Evolutionary conservation across 1,140 invertebrate genomes (phyloP).

Genomic region (Caenorhabditis remanei): DNA sequence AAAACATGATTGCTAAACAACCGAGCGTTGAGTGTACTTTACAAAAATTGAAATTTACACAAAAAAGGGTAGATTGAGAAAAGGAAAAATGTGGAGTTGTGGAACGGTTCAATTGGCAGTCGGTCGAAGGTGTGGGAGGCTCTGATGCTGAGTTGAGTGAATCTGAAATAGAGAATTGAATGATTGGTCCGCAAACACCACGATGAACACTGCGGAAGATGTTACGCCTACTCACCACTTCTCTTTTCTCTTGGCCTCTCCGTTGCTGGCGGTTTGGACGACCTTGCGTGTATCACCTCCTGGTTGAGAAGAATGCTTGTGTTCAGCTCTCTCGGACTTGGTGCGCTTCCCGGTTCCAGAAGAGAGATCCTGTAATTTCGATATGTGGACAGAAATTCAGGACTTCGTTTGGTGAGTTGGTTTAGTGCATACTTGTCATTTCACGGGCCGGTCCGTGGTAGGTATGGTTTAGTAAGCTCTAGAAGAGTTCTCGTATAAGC

Average conservation of each 20-base stretch:
- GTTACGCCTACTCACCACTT: neutral
- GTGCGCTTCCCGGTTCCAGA: slow-evolving; percentile 32
- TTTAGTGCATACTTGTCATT: too few relatives aligned
- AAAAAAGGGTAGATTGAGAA: neutral
- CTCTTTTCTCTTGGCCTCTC: slow-evolving; percentile 45
- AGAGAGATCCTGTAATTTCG: slow-evolving; percentile 25
- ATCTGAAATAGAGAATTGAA: neutral
- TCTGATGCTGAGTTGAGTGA: neutral
- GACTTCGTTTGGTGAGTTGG: too few relatives aligned
- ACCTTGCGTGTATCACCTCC: slow-evolving; percentile 44
- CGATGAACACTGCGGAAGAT: neutral
- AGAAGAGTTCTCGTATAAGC: too few relatives aligned
- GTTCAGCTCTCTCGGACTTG: slow-evolving; percentile 28
- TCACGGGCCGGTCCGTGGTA: too few relatives aligned
- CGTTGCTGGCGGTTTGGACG: slow-evolving; percentile 47
- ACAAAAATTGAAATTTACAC: slow-evolving; percentile 15
- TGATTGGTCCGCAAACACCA: slow-evolving; percentile 2
- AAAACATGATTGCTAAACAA: neutral
- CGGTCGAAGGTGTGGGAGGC: neutral
- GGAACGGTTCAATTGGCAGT: slow-evolving; percentile 27
- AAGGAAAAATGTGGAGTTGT: neutral
- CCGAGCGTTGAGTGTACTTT: neutral
- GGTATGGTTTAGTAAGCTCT: too few relatives aligned
- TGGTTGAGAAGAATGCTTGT: slow-evolving; percentile 36
- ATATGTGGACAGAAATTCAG: too few relatives aligned